These are phyloP conservation scores for Diaphora mendica DNA, from an alignment of 2,888 invertebrate species.

Conservation along the genomic window DNA sequence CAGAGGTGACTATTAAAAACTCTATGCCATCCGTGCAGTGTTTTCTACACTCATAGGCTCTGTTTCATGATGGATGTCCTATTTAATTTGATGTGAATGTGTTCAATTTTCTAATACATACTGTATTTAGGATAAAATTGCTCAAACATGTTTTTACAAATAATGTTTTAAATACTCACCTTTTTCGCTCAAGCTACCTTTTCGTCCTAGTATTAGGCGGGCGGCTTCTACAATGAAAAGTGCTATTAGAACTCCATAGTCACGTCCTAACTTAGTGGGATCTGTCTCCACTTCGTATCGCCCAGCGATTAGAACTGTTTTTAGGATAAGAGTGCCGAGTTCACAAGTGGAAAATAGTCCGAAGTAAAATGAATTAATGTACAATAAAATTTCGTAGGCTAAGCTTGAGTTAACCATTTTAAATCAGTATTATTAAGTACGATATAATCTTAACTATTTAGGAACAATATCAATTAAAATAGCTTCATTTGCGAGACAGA, in stretches of 20 bases:
- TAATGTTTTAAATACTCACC: constrained; percentile 65
- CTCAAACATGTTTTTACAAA: not conserved
- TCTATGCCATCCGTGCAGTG: no score
- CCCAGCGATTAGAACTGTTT: constrained; percentile 88
- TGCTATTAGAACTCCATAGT: constrained; percentile 92
- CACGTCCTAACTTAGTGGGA: constrained; percentile 89
- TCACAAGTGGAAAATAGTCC: constrained; percentile 94
- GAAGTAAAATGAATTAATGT: constrained; percentile 95
- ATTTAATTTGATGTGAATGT: not conserved
- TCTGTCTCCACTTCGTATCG: constrained; percentile 89
- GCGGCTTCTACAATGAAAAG: constrained; percentile 93
- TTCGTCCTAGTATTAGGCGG: constrained; percentile 93
- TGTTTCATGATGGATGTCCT: not conserved
- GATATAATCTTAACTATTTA: not conserved
- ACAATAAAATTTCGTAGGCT: constrained; percentile 93
- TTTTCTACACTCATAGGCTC: no score
- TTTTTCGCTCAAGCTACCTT: constrained; percentile 94
- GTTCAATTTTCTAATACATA: not conserved
- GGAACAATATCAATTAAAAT: constrained; percentile 18
- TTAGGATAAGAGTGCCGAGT: constrained; percentile 91
- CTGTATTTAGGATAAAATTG: not conserved
- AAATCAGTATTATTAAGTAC: constrained; percentile 2
- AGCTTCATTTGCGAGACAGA: constrained; percentile 14
- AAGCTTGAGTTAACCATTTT: constrained; percentile 91
- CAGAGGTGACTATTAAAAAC: no score